phyloP scores from a whole-genome alignment of 2,888 invertebrate genomes.

The Byasa hedistus region DNA sequence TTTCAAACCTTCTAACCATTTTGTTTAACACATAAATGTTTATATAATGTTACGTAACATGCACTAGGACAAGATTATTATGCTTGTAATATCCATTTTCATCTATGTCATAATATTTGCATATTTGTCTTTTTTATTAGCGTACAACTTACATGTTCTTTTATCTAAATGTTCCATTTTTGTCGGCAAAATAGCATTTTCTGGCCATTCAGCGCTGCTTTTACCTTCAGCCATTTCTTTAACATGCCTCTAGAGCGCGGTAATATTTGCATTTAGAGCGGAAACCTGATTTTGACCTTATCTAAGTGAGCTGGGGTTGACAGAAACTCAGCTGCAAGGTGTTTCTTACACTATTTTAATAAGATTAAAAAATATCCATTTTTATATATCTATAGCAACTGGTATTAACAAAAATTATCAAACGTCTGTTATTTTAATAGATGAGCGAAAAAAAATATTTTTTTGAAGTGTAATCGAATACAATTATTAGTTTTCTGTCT shows the following conservation, averaged over 20 bases:
- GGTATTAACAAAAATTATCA: no score
- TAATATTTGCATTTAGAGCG: slow-evolving; percentile 79
- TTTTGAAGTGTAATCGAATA: no score
- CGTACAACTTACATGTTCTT: slow-evolving; percentile 15
- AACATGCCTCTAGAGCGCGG: slow-evolving; percentile 74
- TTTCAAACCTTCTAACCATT: not conserved
- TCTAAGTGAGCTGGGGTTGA: slow-evolving; percentile 69
- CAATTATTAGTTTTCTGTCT: no score
- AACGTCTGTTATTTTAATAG: no score
- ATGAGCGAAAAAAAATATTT: no score
- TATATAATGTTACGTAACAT: not conserved
- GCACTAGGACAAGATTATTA: not conserved
- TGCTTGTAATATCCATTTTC: not conserved
- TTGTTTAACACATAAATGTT: not conserved
- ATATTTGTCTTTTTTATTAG: slow-evolving; percentile 13
- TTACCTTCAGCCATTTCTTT: slow-evolving; percentile 72
- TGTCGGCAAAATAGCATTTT: slow-evolving; percentile 51
- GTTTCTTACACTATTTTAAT: not conserved
- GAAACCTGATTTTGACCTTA: slow-evolving; percentile 76
- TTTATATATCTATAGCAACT: not conserved
- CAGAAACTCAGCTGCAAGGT: slow-evolving; percentile 6
- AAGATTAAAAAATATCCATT: not conserved
- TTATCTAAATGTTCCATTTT: slow-evolving; percentile 27
- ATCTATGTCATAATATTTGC: slow-evolving; percentile 3
- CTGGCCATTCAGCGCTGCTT: slow-evolving; percentile 72